Evolutionary conservation across 2,888 invertebrate species (phyloP), one percentile per base, ranked within the genome.

Genomic region (Alentia gelatinosa): DNA sequence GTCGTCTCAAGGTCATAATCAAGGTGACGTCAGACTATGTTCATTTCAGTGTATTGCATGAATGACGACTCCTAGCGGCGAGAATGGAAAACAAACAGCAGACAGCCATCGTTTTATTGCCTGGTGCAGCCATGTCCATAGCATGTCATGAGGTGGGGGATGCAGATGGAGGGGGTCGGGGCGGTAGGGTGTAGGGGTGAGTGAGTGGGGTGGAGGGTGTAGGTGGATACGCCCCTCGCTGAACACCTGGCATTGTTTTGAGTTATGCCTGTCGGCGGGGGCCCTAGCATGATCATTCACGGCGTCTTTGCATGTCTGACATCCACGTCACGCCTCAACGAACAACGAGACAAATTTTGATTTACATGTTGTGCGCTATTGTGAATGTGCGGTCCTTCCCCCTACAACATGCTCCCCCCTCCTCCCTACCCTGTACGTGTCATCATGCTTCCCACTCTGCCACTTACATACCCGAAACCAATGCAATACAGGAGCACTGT

Each of bases 211-310:
- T 4, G 33, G 74, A 74, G 56, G 56, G 56, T n/a, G n/a, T 9
- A 56, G 56, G 56, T 56, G 19, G 56, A 12, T 1, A 5, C 3
- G 56, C n/a, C n/a, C n/a, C n/a, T 1, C 75, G 1, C 4, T 35
- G 75, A 75, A 75, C 75, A 75, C 75, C 75, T 75, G 75, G 75
- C 37, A 75, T 75, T 75, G 75, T 75, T 75, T 75, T 75, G 75
- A 75, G 37, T 75, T 75, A 75, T 75, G 26, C 15, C 56, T n/a
- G 56, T 56, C 56, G 56, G 56, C 56, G 5, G 56, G 56, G 75
- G 75, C 1, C 3, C 1, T n/a, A 75, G 4, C 5, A 75, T 75
- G 75, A 75, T 75, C 75, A 15, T 33, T 75, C 75, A 75, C 30
- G 35, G 19, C 30, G 75, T 15, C 5, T n/a, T 3, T n/a, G 75